Evolutionary conservation across 2,797 vertebrate species (phyloP).

Genomic region (Pelochelys cantorii): DNA sequence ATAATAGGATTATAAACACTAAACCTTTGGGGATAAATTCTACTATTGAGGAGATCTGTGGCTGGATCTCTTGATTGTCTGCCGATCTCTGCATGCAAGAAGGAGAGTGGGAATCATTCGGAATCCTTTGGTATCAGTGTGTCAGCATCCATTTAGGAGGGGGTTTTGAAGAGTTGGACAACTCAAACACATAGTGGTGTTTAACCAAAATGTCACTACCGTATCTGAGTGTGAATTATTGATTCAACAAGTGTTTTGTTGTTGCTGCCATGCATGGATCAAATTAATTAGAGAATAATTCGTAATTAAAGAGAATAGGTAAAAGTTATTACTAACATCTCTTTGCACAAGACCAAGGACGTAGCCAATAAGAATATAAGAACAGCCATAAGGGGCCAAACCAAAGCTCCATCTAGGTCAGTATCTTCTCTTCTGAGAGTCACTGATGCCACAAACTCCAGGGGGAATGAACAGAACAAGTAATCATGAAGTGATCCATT

Average conservation of each 20-base stretch:
- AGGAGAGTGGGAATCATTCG: slow-evolving; percentile 14
- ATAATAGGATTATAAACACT: slow-evolving; percentile 85
- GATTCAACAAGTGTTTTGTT: slow-evolving; percentile 22
- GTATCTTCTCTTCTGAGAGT: too few relatives aligned
- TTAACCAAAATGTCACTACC: not conserved
- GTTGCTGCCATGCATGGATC: not conserved
- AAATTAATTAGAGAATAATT: not conserved
- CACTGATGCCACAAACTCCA: too few relatives aligned
- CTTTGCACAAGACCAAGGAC: not conserved
- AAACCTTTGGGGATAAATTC: slow-evolving; percentile 76
- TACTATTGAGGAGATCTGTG: slow-evolving; percentile 47
- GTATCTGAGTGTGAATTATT: not conserved
- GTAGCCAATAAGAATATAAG: not conserved
- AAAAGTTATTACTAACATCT: not conserved
- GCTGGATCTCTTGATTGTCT: slow-evolving; percentile 56
- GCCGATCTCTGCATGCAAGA: slow-evolving; percentile 41
- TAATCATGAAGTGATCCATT: too few relatives aligned
- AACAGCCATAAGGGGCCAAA: too few relatives aligned
- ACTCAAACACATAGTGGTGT: not conserved
- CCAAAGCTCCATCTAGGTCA: too few relatives aligned
- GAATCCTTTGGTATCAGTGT: not conserved
- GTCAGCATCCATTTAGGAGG: not conserved
- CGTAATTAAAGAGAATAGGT: not conserved
- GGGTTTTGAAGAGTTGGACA: not conserved
- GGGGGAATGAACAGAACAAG: too few relatives aligned